phyloP scores from a whole-genome alignment of 2,888 invertebrate genomes.

The Acanthosepion pharaonis region DNA sequence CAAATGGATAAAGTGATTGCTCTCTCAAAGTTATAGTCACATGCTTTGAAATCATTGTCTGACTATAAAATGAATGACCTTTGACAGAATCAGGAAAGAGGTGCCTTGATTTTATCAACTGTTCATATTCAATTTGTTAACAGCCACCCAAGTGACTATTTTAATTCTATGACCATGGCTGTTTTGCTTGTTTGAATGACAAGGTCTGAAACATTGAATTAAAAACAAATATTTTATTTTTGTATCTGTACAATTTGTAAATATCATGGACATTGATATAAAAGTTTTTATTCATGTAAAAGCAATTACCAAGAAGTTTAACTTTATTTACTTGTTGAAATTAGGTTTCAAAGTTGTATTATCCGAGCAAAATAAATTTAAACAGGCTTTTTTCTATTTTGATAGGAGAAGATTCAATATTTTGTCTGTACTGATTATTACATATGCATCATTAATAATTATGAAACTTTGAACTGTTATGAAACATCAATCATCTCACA shows the following conservation, averaged over 20 bases:
- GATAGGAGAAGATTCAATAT: too few relatives aligned
- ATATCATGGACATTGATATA: not conserved
- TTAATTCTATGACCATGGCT: not conserved
- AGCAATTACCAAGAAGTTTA: too few relatives aligned
- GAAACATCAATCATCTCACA: too few relatives aligned
- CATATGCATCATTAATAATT: too few relatives aligned
- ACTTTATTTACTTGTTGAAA: too few relatives aligned
- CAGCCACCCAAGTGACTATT: not conserved
- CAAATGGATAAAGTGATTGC: slow-evolving; percentile 17
- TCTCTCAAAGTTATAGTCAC: not conserved
- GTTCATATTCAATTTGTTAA: not conserved
- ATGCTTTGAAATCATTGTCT: not conserved
- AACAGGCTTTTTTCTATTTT: too few relatives aligned
- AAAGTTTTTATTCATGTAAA: not conserved
- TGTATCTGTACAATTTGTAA: not conserved
- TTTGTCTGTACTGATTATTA: too few relatives aligned
- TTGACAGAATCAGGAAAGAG: not conserved
- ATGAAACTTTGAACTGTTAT: too few relatives aligned
- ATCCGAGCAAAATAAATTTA: too few relatives aligned
- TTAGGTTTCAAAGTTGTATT: too few relatives aligned
- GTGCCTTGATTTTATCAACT: not conserved
- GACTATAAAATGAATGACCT: not conserved
- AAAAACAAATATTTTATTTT: not conserved
- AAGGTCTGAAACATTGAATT: not conserved
- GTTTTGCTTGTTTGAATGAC: not conserved